phyloP scores from a whole-genome alignment of 2,888 invertebrate genomes.

The Folsomia candida region DNA sequence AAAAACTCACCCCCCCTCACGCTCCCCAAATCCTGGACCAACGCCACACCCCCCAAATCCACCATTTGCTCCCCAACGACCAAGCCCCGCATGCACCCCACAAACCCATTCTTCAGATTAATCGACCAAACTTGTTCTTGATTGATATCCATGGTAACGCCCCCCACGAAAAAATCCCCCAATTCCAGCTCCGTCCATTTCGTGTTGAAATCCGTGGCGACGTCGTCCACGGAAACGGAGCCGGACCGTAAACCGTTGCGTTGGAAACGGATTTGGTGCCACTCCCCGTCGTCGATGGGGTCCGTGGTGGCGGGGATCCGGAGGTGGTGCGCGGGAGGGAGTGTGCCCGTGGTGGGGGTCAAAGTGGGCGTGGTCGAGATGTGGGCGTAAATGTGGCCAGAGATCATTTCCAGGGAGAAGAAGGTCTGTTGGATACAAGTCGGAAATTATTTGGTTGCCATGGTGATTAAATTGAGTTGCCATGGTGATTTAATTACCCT shows the following conservation, averaged over 20 bases:
- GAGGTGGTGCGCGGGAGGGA: constrained; percentile 56
- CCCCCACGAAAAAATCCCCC: constrained; percentile 84
- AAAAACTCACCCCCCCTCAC: constrained; percentile 20
- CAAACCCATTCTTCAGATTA: constrained; percentile 82
- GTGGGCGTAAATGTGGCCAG: constrained; percentile 89
- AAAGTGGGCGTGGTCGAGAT: neutral
- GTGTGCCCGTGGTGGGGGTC: neutral
- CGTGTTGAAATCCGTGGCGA: constrained; percentile 82
- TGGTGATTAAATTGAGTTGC: constrained; percentile 85
- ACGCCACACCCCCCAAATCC: constrained; percentile 82
- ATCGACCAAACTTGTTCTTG: constrained; percentile 74
- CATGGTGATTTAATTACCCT: constrained; percentile 64
- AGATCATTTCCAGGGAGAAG: constrained; percentile 87
- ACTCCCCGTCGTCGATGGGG: constrained; percentile 79
- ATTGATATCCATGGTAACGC: constrained; percentile 61
- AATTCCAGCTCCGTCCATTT: constrained; percentile 80
- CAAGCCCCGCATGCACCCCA: constrained; percentile 88
- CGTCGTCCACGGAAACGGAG: constrained; percentile 82
- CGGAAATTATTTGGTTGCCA: too few relatives aligned
- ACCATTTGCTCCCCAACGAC: constrained; percentile 82
- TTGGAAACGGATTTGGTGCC: constrained; percentile 85
- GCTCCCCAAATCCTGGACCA: constrained; percentile 69
- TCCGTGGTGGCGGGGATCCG: constrained; percentile 76
- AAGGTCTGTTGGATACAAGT: too few relatives aligned
- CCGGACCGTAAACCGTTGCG: constrained; percentile 80